phyloP scores from a whole-genome alignment of 2,888 invertebrate genomes.

The Phengaris arion region DNA sequence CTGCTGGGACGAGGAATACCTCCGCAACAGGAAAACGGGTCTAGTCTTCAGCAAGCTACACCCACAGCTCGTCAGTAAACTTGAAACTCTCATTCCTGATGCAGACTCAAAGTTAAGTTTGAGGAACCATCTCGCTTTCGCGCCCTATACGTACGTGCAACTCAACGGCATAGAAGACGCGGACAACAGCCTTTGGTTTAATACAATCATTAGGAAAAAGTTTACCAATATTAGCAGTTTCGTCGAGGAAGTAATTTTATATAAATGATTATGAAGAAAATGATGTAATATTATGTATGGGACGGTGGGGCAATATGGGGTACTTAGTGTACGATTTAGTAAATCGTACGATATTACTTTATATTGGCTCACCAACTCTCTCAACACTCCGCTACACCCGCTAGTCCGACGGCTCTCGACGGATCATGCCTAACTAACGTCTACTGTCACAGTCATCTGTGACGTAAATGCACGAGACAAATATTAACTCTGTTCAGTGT shows the following conservation, averaged over 20 bases:
- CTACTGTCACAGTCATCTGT: too few relatives aligned
- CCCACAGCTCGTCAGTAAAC: conserved; percentile 53
- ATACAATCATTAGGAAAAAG: conserved; percentile 50
- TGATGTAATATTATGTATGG: too few relatives aligned
- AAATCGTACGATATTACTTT: too few relatives aligned
- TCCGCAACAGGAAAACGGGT: conserved; percentile 51
- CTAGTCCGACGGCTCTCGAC: too few relatives aligned
- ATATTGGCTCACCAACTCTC: too few relatives aligned
- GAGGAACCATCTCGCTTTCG: conserved; percentile 62
- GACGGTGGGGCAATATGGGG: too few relatives aligned
- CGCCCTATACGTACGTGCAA: conserved; percentile 56
- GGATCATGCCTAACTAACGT: too few relatives aligned
- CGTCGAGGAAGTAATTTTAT: conserved; percentile 45
- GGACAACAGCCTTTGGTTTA: conserved; percentile 55
- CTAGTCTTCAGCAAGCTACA: conserved; percentile 57
- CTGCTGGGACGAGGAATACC: conserved; percentile 60
- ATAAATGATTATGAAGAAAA: too few relatives aligned
- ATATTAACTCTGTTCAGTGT: too few relatives aligned
- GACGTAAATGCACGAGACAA: too few relatives aligned
- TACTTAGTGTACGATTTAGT: too few relatives aligned
- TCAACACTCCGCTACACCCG: too few relatives aligned
- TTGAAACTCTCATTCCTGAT: conserved; percentile 54
- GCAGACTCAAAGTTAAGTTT: conserved; percentile 58
- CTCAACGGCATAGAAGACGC: conserved; percentile 48
- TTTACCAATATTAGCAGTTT: conserved; percentile 53